These are phyloP conservation scores for Poecilia velifera DNA, from an alignment of 2,797 vertebrate genomes.

Conservation along the genomic window DNA sequence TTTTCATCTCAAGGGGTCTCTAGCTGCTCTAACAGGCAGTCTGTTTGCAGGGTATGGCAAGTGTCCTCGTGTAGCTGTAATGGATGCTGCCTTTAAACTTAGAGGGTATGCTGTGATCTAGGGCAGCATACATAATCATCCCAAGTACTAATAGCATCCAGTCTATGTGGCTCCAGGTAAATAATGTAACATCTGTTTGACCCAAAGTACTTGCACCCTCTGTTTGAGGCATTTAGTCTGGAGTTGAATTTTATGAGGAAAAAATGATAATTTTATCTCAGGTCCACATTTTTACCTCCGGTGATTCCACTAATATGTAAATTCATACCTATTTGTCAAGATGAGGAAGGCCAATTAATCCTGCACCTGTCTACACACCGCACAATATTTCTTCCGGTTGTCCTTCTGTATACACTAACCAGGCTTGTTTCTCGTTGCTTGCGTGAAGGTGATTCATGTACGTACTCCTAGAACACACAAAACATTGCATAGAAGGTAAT, in stretches of 20 bases:
- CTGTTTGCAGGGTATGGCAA: conserved; percentile 47
- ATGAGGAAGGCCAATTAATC: neutral
- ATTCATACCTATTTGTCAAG: conserved; percentile 6
- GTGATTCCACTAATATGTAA: neutral
- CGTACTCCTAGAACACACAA: conserved; percentile 4
- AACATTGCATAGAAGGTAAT: conserved; percentile 18
- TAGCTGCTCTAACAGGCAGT: conserved; percentile 52
- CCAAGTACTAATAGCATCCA: conserved; percentile 8
- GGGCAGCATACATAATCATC: conserved; percentile 28
- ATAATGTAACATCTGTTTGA: conserved; percentile 2
- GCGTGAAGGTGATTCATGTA: neutral
- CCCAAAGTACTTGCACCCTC: conserved; percentile 17
- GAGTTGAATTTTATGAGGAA: conserved; percentile 6
- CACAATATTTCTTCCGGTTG: neutral
- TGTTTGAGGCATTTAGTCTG: conserved; percentile 23
- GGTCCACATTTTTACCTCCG: neutral
- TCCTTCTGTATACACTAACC: conserved; percentile 3
- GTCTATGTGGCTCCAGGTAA: conserved; percentile 9
- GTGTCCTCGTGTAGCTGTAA: conserved; percentile 58
- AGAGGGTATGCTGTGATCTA: conserved; percentile 38
- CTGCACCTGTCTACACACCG: neutral
- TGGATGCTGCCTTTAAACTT: conserved; percentile 56
- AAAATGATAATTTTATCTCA: conserved; percentile 3
- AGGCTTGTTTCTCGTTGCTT: neutral
- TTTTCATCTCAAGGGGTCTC: conserved; percentile 56